Evolutionary conservation across 2,888 invertebrate species (phyloP).

Genomic region (Odontothrips loti): DNA sequence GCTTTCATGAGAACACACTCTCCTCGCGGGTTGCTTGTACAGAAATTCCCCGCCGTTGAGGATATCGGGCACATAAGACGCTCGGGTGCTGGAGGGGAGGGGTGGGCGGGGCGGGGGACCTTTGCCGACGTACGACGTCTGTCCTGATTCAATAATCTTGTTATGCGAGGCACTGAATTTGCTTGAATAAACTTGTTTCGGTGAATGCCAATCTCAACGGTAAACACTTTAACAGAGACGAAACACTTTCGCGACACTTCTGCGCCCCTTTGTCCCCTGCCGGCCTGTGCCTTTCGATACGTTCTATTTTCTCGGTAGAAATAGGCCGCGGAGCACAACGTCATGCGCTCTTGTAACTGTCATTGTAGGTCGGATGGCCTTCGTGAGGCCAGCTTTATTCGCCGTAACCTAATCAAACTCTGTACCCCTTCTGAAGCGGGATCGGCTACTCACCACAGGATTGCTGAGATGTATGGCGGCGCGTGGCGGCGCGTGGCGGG

Average conservation of each 20-base stretch:
- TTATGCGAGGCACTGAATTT: constrained; percentile 20
- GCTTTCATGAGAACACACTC: too few relatives aligned
- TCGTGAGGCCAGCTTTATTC: background rate
- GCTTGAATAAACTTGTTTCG: constrained; percentile 20
- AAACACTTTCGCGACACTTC: background rate
- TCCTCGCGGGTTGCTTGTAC: too few relatives aligned
- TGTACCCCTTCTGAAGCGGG: background rate
- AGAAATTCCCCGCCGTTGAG: too few relatives aligned
- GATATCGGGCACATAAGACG: background rate
- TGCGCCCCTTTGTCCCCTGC: background rate
- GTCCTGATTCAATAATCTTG: constrained; percentile 14
- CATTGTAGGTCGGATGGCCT: background rate
- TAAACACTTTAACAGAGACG: constrained; percentile 9
- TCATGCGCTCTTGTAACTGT: background rate
- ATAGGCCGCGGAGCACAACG: background rate
- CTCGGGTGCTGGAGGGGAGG: background rate
- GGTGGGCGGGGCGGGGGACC: background rate
- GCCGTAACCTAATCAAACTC: background rate
- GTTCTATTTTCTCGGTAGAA: background rate
- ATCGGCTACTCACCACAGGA: background rate
- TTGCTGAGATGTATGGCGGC: background rate
- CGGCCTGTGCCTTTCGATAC: background rate
- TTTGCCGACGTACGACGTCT: background rate
- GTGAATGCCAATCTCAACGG: constrained; percentile 24
- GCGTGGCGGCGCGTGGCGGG: background rate